Base-by-base conservation (phyloP, 1,140 invertebrate genomes). In the Metopolophium dirhodum region DNA sequence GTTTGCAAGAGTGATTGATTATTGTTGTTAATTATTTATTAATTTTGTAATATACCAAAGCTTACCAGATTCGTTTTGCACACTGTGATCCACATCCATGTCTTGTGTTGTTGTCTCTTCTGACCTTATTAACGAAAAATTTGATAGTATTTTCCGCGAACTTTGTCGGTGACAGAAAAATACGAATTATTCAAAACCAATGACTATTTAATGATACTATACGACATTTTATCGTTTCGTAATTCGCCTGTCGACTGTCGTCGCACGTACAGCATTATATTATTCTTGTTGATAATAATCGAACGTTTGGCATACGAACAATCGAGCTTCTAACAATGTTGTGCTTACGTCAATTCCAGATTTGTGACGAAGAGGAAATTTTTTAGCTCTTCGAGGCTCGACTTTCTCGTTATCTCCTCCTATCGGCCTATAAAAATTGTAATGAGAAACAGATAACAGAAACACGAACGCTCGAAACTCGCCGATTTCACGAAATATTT, bases 71-170 rank as follows among this genome's bases (percentile, higher is more conserved):
- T 82, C 68, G 2, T 91, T 91, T 37, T 68, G 68, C 22, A 82
- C 68, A 41, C 47, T n/a, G n/a, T 82, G 61, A 35, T 82, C 68
- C 68, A 91, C 45, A 82, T 45, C 30, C 90, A 91, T 91, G 45
- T 49, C 82, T 51, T 49, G 7, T n/a, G 11, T 47, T 77, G n/a
- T 47, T 77, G 7, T 91, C 35, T 45, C 37, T 26, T 26, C 22
- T 61, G 11, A 18, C 22, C 54, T 35, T 35, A 23, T n/a, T 51
- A 30, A 18, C 41, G n/a, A n/a, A 9, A 85, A 41, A 41, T 85
- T 9, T 2, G 7, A 88, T 51, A 2, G 14, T 51, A 14, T 54
- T 54, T 51, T 54, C 30, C 8, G n/a, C 0, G 26, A 82, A 18
- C 14, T 82, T 49, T 20, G 41, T 26, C 23, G 30, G 23, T 30